Evolutionary conservation across 2,888 invertebrate genomes (phyloP).

Genomic region (Apoda limacodes): DNA sequence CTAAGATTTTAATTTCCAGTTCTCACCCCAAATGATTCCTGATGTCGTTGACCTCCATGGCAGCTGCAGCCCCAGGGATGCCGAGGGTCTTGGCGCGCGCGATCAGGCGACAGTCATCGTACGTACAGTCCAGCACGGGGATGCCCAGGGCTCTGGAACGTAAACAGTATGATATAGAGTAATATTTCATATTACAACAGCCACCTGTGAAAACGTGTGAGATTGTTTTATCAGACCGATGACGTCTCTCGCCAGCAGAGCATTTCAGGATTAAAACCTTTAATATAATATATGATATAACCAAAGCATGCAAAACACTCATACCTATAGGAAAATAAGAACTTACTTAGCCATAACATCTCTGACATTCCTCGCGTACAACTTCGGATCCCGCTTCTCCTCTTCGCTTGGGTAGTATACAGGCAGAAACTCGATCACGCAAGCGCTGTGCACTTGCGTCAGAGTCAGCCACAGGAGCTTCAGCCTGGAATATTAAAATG

Average conservation of each 20-base stretch:
- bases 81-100: slow-evolving; percentile 86
- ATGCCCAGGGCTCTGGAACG: slow-evolving; percentile 88
- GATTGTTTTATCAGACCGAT: no score
- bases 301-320: neutral
- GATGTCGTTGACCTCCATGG: slow-evolving; percentile 85
- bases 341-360: slow-evolving; percentile 91
- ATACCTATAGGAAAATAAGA: no score
- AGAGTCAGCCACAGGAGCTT: slow-evolving; percentile 90
- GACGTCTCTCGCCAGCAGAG: no score
- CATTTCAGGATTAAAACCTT: no score
- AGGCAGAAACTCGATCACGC: slow-evolving; percentile 93
- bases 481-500: no score
- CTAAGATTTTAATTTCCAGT: neutral
- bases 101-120: slow-evolving; percentile 91
- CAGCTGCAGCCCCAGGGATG: slow-evolving; percentile 78
- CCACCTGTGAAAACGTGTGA: no score
- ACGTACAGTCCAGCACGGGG: slow-evolving; percentile 91
- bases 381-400: slow-evolving; percentile 86
- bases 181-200: no score
- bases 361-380: slow-evolving; percentile 91
- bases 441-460: slow-evolving; percentile 87
- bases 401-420: slow-evolving; percentile 90
- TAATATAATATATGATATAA: neutral
- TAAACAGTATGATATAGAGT: no score
- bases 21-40: slow-evolving; percentile 80